Conservation (phyloP, 2,797 vertebrate species). For the Mareca penelope region DNA sequence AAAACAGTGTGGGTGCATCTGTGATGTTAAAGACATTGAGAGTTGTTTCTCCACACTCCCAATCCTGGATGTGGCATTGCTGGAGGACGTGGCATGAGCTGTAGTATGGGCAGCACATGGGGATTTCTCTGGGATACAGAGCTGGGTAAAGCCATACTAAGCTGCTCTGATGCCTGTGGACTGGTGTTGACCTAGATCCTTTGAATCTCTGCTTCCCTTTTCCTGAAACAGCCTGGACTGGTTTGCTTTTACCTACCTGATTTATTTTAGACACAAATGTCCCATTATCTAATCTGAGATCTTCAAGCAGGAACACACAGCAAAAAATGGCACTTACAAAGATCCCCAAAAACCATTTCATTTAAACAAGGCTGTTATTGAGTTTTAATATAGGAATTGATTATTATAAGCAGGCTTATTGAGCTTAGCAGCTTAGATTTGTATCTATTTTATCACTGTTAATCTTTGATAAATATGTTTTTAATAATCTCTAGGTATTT, state of each 20-base stretch:
- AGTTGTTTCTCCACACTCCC: not conserved
- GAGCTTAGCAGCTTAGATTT: slow-evolving; percentile 76
- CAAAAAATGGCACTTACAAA: not conserved
- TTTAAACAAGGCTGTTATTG: slow-evolving; percentile 61
- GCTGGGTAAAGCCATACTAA: not conserved
- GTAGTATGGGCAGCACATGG: not conserved
- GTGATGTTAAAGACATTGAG: not conserved
- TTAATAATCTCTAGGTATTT: slow-evolving; percentile 80
- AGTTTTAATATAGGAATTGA: slow-evolving; percentile 75
- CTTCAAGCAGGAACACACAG: not conserved
- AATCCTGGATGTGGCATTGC: not conserved
- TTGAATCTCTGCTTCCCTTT: not conserved
- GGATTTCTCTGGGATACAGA: not conserved
- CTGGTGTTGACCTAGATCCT: not conserved
- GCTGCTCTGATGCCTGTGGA: not conserved
- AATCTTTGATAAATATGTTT: slow-evolving; percentile 83
- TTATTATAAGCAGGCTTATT: slow-evolving; percentile 72
- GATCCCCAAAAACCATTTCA: not conserved
- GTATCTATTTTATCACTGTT: slow-evolving; percentile 75
- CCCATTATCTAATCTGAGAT: slow-evolving; percentile 34
- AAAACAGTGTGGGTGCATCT: not conserved
- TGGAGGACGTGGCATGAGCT: not conserved
- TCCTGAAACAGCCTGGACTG: not conserved
- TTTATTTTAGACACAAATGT: not conserved
- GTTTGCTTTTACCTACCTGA: slow-evolving; percentile 1